Percentiles rank a stretch among this genome's conserved stretches.
phyloP scores from a whole-genome alignment of 2,797 vertebrate species.

The Leptodactylus fallax region DNA sequence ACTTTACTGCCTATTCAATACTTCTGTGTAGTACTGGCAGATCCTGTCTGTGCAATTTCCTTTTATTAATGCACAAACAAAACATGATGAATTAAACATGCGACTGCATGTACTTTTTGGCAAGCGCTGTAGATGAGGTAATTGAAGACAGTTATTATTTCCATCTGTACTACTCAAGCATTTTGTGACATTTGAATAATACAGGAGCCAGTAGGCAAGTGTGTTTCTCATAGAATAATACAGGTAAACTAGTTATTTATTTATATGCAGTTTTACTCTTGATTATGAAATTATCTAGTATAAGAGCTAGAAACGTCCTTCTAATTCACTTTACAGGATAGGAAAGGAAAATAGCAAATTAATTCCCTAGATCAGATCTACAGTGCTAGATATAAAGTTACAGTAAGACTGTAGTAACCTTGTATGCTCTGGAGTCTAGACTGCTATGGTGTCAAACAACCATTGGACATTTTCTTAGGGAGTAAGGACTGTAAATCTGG shows the following conservation, averaged over 20 bases:
- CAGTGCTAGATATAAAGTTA: neutral
- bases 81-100: slow-evolving; percentile 76
- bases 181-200: slow-evolving; percentile 69
- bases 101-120: slow-evolving; percentile 71
- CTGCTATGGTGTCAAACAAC: neutral
- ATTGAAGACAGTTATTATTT: slow-evolving; percentile 74
- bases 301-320: slow-evolving; percentile 1
- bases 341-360: neutral
- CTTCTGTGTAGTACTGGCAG: slow-evolving; percentile 61
- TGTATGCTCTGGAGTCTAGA: neutral
- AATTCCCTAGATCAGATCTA: slow-evolving; percentile 9
- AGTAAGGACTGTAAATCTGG: no score
- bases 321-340: neutral
- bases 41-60: slow-evolving; percentile 72
- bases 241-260: slow-evolving; percentile 63
- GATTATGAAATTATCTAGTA: slow-evolving; percentile 31
- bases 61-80: slow-evolving; percentile 75
- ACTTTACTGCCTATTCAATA: slow-evolving; percentile 63
- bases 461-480: neutral
- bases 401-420: neutral
- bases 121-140: slow-evolving; percentile 72
- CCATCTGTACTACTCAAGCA: slow-evolving; percentile 67
- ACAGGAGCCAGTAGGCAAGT: slow-evolving; percentile 66
- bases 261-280: slow-evolving; percentile 60
- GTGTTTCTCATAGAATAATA: slow-evolving; percentile 65